Conservation (phyloP, 2,113 vertebrate genomes). For the Irena cyanogastra region DNA sequence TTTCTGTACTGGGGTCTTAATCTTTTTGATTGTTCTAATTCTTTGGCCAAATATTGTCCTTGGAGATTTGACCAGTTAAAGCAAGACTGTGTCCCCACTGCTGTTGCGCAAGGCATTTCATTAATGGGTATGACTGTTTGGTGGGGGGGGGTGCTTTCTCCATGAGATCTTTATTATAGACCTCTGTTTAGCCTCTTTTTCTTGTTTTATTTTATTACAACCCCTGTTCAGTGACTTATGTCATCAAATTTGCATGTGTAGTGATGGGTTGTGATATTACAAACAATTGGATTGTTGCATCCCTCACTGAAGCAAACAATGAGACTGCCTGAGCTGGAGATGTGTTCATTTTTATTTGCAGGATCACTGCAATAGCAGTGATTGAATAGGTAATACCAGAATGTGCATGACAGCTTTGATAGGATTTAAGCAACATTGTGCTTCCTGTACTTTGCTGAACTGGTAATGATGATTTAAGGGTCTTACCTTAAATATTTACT, state of each 20-base stretch:
- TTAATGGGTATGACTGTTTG: not conserved
- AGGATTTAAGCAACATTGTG: not conserved
- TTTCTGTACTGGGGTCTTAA: not conserved
- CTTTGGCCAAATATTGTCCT: not conserved
- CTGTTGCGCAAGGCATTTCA: not conserved
- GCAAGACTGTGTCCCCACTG: not conserved
- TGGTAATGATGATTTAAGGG: not conserved
- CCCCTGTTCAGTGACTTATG: not conserved
- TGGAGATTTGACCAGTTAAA: not conserved
- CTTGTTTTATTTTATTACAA: not conserved
- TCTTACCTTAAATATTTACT: not conserved
- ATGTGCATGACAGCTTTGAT: not conserved
- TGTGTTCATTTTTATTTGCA: not conserved
- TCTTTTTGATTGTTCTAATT: not conserved
- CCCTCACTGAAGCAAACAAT: not conserved
- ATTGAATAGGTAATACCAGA: not conserved
- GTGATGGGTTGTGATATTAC: constrained; percentile 18
- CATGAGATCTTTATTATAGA: not conserved
- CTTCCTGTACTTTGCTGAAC: not conserved
- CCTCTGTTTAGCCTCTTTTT: not conserved
- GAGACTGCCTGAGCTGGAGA: not conserved
- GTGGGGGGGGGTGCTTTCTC: not conserved
- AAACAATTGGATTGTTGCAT: not conserved
- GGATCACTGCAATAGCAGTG: not conserved
- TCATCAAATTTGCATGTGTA: not conserved